Evolutionary conservation across 2,888 invertebrate genomes (phyloP).

Genomic region (Rhabditoides inermis): DNA sequence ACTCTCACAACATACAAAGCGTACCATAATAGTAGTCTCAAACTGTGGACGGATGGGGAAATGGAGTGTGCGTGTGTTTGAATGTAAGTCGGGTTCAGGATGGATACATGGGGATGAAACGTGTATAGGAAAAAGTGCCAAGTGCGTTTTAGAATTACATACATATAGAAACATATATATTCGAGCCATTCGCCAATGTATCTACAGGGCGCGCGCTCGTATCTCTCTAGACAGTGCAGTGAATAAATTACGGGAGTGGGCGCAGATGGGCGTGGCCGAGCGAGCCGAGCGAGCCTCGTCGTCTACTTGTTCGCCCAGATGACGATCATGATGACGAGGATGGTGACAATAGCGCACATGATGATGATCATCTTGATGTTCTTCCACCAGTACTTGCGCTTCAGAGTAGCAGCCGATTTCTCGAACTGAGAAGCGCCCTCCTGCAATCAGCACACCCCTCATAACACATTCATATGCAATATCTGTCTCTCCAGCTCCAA

Average conservation of each 20-base stretch:
- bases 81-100: too few species aligned
- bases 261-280: not conserved
- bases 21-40: not conserved
- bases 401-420: conserved; percentile 52
- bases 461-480: not conserved
- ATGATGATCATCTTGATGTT: conserved; percentile 53
- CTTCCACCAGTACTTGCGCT: conserved; percentile 53
- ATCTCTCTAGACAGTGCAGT: too few species aligned
- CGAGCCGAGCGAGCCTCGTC: not conserved
- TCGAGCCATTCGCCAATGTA: too few species aligned
- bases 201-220: too few species aligned
- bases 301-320: conserved; percentile 33
- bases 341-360: conserved; percentile 48
- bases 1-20: not conserved
- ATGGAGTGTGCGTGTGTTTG: not conserved
- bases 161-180: too few species aligned
- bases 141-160: too few species aligned
- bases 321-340: conserved; percentile 47
- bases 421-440: conserved; percentile 53
- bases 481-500: not conserved
- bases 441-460: conserved; percentile 35
- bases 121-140: too few species aligned
- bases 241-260: not conserved
- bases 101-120: too few species aligned
- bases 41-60: not conserved